Conservation (phyloP, 2,113 vertebrate genomes). For the Oreotrochilus melanogaster region DNA sequence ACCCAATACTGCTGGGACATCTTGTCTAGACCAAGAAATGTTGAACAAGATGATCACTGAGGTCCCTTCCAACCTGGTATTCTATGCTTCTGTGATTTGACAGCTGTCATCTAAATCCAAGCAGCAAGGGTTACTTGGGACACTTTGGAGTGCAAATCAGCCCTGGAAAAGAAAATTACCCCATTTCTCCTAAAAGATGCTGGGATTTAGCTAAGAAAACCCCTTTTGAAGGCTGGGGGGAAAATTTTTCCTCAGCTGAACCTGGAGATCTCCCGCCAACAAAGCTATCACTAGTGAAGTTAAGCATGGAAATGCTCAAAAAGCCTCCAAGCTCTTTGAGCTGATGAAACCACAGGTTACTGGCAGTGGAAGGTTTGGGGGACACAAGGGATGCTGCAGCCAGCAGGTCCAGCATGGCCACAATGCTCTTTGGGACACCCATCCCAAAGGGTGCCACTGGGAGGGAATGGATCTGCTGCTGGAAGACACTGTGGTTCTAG, state of each 20-base stretch:
- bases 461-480: accelerated
- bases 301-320: neutral
- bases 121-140: neutral
- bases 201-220: neutral
- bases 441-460: accelerated
- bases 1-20: neutral
- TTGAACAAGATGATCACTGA: no score
- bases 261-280: neutral
- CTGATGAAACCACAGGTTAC: neutral
- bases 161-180: neutral
- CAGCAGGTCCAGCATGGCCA: neutral
- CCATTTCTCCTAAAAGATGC: neutral
- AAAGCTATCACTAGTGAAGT: neutral
- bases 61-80: no score
- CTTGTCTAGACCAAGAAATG: no score
- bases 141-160: neutral
- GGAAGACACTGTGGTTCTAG: accelerated
- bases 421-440: accelerated
- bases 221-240: neutral
- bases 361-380: neutral
- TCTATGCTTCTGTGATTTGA: neutral
- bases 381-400: neutral
- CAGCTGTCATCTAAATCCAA: neutral
- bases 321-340: neutral
- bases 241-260: neutral